Conservation (phyloP, 2,888 invertebrate species). For the Amphimallon solstitiale region DNA sequence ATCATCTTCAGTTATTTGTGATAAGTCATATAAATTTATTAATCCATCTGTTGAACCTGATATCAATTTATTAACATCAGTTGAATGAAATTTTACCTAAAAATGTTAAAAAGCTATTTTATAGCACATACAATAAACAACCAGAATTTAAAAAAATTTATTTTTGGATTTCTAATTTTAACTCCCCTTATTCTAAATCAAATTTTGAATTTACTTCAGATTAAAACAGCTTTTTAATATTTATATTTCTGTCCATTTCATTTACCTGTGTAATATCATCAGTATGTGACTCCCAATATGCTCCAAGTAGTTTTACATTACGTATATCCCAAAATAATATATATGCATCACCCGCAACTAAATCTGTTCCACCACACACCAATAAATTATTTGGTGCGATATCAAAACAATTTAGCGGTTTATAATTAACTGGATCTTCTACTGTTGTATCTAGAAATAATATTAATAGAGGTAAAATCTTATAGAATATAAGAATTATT, state of each 20-base stretch:
- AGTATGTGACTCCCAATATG: constrained; percentile 85
- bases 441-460: constrained; percentile 54
- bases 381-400: constrained; percentile 75
- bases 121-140: not conserved
- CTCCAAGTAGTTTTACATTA: constrained; percentile 72
- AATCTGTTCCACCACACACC: constrained; percentile 79
- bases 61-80: constrained; percentile 72
- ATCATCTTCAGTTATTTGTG: constrained; percentile 78
- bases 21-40: constrained; percentile 84
- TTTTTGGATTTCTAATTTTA: too few species aligned
- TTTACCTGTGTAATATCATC: constrained; percentile 80
- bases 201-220: too few species aligned
- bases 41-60: constrained; percentile 87
- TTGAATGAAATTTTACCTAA: constrained; percentile 77
- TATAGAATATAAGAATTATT: constrained; percentile 30
- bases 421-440: constrained; percentile 62
- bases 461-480: not conserved
- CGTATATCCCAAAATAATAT: constrained; percentile 85
- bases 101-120: constrained; percentile 43
- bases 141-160: too few species aligned
- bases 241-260: not conserved
- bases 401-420: constrained; percentile 78
- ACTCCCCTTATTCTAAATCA: too few species aligned
- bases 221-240: not conserved
- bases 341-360: constrained; percentile 75